phyloP scores from a whole-genome alignment of 2,797 vertebrate genomes.

The Poeciliopsis presidionis region DNA sequence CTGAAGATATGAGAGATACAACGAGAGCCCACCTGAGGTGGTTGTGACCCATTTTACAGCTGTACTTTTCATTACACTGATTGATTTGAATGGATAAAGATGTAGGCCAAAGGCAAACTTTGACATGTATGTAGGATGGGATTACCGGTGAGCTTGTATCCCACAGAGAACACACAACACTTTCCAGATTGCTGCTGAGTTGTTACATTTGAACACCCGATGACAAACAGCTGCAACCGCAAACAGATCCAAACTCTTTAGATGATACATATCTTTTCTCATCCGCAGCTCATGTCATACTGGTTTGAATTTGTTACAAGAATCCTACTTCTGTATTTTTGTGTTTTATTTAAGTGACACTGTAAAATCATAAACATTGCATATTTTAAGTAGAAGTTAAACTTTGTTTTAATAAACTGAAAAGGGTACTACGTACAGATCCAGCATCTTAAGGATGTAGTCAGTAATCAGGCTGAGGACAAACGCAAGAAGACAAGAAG shows the following conservation, averaged over 20 bases:
- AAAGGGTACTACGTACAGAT: not conserved
- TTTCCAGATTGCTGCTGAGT: conserved; percentile 31
- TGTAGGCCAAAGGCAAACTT: conserved; percentile 33
- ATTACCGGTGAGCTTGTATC: conserved; percentile 23
- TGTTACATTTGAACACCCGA: conserved; percentile 2
- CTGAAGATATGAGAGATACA: conserved; percentile 3
- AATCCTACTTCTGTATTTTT: not conserved
- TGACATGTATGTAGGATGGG: conserved; percentile 18
- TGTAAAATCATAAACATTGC: not conserved
- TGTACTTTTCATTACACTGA: conserved; percentile 13
- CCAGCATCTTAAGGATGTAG: not conserved
- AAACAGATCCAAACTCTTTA: not conserved
- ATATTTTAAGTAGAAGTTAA: not conserved
- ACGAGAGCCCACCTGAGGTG: conserved; percentile 41
- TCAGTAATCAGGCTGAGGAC: not conserved
- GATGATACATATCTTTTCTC: conserved; percentile 1
- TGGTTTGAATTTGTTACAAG: not conserved
- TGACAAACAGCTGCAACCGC: not conserved
- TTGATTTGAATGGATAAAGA: conserved; percentile 10
- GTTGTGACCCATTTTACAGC: conserved; percentile 46
- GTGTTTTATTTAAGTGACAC: not conserved
- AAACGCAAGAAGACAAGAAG: not conserved
- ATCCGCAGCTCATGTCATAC: not conserved
- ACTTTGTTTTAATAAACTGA: not conserved
- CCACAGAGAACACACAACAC: conserved; percentile 25